Evolutionary conservation across 2,113 vertebrate species (phyloP).

Genomic region (Phaethon lepturus): DNA sequence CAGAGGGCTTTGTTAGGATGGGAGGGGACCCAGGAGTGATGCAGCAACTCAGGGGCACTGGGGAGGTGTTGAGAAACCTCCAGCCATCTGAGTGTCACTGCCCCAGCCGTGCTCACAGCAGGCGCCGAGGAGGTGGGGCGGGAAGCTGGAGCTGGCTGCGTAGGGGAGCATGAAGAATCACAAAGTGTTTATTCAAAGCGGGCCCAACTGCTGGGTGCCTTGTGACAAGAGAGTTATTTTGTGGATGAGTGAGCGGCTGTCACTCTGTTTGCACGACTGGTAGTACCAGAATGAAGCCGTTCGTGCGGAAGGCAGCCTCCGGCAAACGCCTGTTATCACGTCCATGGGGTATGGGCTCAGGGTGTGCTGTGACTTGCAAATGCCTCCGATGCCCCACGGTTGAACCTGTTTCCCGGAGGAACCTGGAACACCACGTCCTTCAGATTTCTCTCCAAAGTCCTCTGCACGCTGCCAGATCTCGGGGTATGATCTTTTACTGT

Average conservation of each 20-base stretch:
- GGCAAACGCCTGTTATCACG: neutral
- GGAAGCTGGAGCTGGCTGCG: neutral
- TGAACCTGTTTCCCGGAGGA: neutral
- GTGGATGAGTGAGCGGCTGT: neutral
- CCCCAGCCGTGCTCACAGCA: neutral
- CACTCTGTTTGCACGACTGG: neutral
- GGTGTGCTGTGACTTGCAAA: neutral
- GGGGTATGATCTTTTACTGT: neutral
- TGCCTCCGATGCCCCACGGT: accelerated
- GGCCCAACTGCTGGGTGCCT: neutral
- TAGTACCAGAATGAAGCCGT: neutral
- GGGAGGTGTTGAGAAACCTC: neutral
- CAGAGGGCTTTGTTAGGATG: neutral
- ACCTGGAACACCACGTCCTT: neutral
- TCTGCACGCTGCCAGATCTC: accelerated
- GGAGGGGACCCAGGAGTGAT: neutral
- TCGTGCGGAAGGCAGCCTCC: neutral
- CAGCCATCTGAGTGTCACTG: neutral
- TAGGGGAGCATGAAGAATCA: neutral
- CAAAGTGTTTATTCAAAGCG: neutral
- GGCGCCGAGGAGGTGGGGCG: neutral
- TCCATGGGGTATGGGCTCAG: neutral
- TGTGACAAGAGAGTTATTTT: neutral
- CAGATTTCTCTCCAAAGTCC: neutral
- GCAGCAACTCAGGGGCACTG: neutral